Conservation (phyloP, 64 coral and sea anemone genomes). For the Trachythela sp. region DNA sequence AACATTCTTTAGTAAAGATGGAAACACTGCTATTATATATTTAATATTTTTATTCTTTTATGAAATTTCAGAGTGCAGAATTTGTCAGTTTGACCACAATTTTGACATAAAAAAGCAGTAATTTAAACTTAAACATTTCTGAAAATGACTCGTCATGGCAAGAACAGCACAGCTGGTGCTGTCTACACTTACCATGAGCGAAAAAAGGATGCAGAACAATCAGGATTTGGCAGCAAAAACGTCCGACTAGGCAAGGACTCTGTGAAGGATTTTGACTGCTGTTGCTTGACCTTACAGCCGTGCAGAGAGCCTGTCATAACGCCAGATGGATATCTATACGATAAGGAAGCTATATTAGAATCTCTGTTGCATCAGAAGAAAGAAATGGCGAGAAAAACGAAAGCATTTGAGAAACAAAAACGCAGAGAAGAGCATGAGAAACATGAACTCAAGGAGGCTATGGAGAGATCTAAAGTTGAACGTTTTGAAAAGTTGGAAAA, state of each 20-base stretch:
- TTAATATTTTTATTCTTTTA: no score
- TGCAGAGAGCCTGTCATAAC: slow-evolving; percentile 86
- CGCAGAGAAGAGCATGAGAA: slow-evolving; percentile 63
- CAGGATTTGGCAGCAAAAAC: slow-evolving; percentile 91
- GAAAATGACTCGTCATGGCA: slow-evolving; percentile 84
- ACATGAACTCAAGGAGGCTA: slow-evolving; percentile 50
- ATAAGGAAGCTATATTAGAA: slow-evolving; percentile 91
- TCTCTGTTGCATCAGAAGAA: slow-evolving; percentile 93
- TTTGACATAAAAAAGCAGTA: no score
- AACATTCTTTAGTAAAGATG: no score
- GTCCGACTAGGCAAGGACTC: slow-evolving; percentile 93
- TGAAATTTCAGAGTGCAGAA: no score
- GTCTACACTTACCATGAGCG: slow-evolving; percentile 94
- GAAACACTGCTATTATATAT: no score
- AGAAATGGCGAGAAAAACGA: slow-evolving; percentile 76
- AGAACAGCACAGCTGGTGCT: slow-evolving; percentile 84
- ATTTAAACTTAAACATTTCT: background rate
- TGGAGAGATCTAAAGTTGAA: slow-evolving; percentile 65
- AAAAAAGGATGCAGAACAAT: slow-evolving; percentile 83
- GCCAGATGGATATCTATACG: slow-evolving; percentile 77
- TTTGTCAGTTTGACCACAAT: no score
- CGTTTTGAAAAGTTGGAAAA: slow-evolving; percentile 85
- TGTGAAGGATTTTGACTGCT: slow-evolving; percentile 96
- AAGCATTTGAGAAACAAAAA: slow-evolving; percentile 96
- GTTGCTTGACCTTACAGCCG: slow-evolving; percentile 81